Evolutionary conservation across 2,888 invertebrate species (phyloP).

Genomic region (Panzeria rudis): DNA sequence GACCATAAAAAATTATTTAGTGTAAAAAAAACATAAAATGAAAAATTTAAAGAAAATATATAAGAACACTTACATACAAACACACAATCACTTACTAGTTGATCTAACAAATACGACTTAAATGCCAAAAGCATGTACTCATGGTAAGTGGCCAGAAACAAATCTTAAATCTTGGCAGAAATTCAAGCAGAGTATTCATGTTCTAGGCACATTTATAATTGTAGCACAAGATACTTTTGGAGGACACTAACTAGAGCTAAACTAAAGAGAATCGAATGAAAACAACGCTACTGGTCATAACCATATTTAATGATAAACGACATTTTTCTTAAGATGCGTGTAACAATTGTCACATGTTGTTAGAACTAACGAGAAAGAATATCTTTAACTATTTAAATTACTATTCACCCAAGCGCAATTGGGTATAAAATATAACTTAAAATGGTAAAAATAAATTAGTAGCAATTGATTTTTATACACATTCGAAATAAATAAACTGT

Average conservation of each 20-base stretch:
- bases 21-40: constrained; percentile 16
- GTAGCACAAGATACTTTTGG: constrained; percentile 38
- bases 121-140: constrained; percentile 51
- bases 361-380: constrained; percentile 62
- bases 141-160: constrained; percentile 33
- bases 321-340: constrained; percentile 64
- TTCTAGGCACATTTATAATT: constrained; percentile 51
- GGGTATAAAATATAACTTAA: constrained; percentile 53
- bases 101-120: constrained; percentile 22
- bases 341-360: constrained; percentile 69
- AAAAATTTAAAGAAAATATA: constrained; percentile 2
- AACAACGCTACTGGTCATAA: constrained; percentile 61
- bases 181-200: constrained; percentile 14
- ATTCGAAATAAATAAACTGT: constrained; percentile 12
- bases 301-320: constrained; percentile 69
- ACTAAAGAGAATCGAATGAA: constrained; percentile 18
- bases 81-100: not conserved
- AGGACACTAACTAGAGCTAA: not conserved
- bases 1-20: constrained; percentile 75
- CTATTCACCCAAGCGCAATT: constrained; percentile 33
- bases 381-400: constrained; percentile 42
- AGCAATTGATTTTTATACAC: constrained; percentile 52
- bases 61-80: not conserved
- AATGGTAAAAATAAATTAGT: constrained; percentile 64
- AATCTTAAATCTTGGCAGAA: constrained; percentile 37